A percentile compares a stretch with the other conserved stretches of the same genome.
These are phyloP conservation scores for Cherax destructor DNA, from an alignment of 1,140 invertebrate genomes.

Conservation along the genomic window DNA sequence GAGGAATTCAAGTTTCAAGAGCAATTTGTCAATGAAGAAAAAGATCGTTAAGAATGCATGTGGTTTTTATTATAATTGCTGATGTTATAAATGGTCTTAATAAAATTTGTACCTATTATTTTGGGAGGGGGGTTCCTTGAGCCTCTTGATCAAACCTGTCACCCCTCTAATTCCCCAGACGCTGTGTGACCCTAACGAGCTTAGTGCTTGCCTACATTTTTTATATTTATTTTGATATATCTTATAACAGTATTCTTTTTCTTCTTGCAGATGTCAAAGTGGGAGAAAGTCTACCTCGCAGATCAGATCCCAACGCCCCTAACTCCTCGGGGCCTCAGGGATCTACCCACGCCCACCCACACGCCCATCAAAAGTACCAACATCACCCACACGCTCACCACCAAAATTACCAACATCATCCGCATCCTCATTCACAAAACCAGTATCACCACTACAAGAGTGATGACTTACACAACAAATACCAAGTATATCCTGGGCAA, in stretches of 20 bases:
- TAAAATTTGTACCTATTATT: no score
- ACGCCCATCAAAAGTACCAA: conserved; percentile 37
- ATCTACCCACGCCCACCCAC: conserved; percentile 40
- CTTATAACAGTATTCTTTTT: background rate
- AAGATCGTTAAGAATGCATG: no score
- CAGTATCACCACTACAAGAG: conserved; percentile 64
- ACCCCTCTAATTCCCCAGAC: no score
- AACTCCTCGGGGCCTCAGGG: conserved; percentile 43
- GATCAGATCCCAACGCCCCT: conserved; percentile 39
- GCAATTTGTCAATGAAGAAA: no score
- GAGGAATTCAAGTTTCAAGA: no score
- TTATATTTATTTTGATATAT: background rate
- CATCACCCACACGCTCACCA: conserved; percentile 39
- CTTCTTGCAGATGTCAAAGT: conserved; percentile 48
- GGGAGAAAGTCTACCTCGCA: conserved; percentile 60
- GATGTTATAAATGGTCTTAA: no score
- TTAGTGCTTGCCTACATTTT: no score
- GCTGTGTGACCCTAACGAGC: no score
- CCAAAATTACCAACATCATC: conserved; percentile 57
- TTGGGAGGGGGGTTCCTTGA: no score
- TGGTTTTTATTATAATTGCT: no score
- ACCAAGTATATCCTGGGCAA: conserved; percentile 6
- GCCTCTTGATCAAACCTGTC: no score
- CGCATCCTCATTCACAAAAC: conserved; percentile 57
- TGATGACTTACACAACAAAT: conserved; percentile 52